Evolutionary conservation across 2,888 invertebrate species (phyloP).

Genomic region (Luperina nickerlii): DNA sequence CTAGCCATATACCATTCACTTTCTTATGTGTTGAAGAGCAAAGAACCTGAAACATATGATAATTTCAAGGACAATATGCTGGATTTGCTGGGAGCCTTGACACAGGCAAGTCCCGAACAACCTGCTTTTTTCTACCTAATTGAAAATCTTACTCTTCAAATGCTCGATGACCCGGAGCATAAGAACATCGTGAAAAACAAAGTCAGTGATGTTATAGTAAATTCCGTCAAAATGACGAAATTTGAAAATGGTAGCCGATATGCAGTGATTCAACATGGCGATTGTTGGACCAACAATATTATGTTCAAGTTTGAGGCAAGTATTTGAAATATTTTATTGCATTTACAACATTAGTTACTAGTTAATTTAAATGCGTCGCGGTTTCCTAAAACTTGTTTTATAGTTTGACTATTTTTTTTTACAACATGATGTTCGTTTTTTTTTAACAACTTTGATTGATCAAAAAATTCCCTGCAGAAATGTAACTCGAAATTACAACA

Average conservation of each 20-base stretch:
- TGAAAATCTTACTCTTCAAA: conserved; percentile 47
- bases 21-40: conserved; percentile 73
- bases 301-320: conserved; percentile 73
- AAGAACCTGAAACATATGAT: conserved; percentile 70
- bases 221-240: conserved; percentile 48
- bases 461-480: too few relatives aligned
- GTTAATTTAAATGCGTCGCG: neutral
- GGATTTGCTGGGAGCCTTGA: conserved; percentile 55
- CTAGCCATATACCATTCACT: conserved; percentile 76
- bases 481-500: neutral
- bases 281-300: conserved; percentile 79
- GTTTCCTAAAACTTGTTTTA: neutral
- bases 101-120: neutral
- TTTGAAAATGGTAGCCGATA: conserved; percentile 64
- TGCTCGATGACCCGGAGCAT: conserved; percentile 67
- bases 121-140: conserved; percentile 35
- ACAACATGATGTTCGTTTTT: neutral
- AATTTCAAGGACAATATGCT: conserved; percentile 55
- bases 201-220: conserved; percentile 28
- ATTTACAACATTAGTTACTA: neutral
- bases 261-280: conserved; percentile 75
- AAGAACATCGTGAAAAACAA: conserved; percentile 62
- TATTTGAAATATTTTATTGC: neutral
- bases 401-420: neutral
- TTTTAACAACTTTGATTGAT: neutral